Evolutionary conservation across 2,797 vertebrate species (phyloP).

Genomic region (Steatocranus sp.): DNA sequence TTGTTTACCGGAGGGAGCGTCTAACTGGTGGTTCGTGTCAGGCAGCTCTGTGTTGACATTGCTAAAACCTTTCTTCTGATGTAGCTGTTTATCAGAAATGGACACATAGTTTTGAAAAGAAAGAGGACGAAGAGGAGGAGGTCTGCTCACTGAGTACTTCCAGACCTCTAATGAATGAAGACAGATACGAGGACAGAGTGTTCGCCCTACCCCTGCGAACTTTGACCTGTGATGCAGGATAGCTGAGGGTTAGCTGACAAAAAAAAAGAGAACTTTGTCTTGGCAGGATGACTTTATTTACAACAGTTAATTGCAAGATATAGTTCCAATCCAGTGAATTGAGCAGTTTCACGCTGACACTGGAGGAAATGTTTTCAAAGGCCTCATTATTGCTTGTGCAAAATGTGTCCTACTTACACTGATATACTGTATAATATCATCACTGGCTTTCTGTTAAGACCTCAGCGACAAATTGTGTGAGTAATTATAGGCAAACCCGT

Average conservation of each 20-base stretch:
- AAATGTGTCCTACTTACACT: slow-evolving; percentile 25
- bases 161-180: slow-evolving; percentile 76
- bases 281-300: slow-evolving; percentile 13
- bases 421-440: slow-evolving; percentile 34
- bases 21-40: slow-evolving; percentile 48
- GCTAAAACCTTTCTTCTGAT: slow-evolving; percentile 35
- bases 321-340: slow-evolving; percentile 24
- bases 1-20: slow-evolving; percentile 10
- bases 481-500: slow-evolving; percentile 46
- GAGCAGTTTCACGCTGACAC: slow-evolving; percentile 16
- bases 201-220: slow-evolving; percentile 55
- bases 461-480: slow-evolving; percentile 39
- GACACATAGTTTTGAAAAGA: slow-evolving; percentile 62
- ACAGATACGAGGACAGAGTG: slow-evolving; percentile 61
- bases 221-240: slow-evolving; percentile 60
- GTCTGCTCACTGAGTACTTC: slow-evolving; percentile 68
- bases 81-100: slow-evolving; percentile 60
- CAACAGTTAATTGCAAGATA: slow-evolving; percentile 3
- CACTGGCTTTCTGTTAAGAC: slow-evolving; percentile 29
- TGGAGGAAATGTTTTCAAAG: slow-evolving; percentile 58
- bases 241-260: slow-evolving; percentile 8
- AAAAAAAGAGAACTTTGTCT: slow-evolving; percentile 1
- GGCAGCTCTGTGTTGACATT: slow-evolving; percentile 39
- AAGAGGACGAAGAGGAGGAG: slow-evolving; percentile 33
- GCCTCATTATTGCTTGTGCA: slow-evolving; percentile 40